Evolutionary conservation across 2,797 vertebrate species (phyloP).

Genomic region (Harpia harpyja): DNA sequence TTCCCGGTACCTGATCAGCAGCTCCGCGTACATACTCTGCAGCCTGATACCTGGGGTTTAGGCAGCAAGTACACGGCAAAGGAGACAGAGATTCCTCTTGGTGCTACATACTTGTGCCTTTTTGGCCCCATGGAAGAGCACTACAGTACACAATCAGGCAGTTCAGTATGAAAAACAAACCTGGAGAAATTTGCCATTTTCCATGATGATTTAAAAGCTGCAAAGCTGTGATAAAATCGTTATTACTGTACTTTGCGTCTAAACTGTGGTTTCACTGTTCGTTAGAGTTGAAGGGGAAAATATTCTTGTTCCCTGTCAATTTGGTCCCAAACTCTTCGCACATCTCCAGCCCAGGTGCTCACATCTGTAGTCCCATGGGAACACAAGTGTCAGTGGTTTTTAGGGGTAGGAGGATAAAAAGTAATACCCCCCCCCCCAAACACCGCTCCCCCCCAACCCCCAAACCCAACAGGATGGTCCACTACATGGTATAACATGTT

Average conservation of each 20-base stretch:
- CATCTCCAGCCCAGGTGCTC: not conserved
- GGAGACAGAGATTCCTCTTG: not conserved
- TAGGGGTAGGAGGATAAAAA: not conserved
- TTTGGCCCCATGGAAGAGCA: not conserved
- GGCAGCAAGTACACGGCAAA: not conserved
- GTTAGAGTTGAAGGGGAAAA: not conserved
- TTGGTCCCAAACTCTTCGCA: not conserved
- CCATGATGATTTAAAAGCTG: not conserved
- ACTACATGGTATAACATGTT: not conserved
- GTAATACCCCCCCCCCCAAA: accelerated
- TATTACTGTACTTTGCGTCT: not conserved
- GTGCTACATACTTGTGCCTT: not conserved
- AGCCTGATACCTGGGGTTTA: not conserved
- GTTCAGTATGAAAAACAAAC: not conserved
- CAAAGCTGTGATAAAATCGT: not conserved
- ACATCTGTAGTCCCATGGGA: not conserved
- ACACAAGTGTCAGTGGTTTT: not conserved
- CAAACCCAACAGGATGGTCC: not conserved
- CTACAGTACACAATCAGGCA: not conserved
- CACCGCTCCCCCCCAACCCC: too few relatives aligned
- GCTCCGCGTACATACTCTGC: not conserved
- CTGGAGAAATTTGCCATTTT: not conserved
- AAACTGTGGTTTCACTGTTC: not conserved
- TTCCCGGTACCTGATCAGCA: not conserved
- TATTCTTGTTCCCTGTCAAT: not conserved